Conservation (phyloP, 1,140 invertebrate genomes). For the Cyphomyrmex costatus region DNA sequence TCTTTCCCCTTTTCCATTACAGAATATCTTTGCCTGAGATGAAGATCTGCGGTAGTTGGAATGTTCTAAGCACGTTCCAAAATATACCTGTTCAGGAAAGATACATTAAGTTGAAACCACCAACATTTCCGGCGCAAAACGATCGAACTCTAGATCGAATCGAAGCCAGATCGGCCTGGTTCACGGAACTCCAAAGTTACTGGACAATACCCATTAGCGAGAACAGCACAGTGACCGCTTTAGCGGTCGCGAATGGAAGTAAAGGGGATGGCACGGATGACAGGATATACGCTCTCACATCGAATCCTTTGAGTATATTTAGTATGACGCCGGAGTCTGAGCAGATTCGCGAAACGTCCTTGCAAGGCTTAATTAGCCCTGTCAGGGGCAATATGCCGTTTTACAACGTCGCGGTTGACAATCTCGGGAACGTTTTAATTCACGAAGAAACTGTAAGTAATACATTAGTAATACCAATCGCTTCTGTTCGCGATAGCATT, state of each 20-base stretch:
- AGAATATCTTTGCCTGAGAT: constrained; percentile 87
- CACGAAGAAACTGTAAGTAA: constrained; percentile 84
- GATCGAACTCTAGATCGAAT: constrained; percentile 84
- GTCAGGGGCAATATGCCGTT: constrained; percentile 70
- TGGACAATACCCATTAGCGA: constrained; percentile 88
- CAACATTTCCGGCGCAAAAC: constrained; percentile 67
- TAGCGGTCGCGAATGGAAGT: constrained; percentile 85
- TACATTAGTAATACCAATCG: neutral
- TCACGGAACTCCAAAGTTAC: constrained; percentile 88
- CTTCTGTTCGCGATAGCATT: neutral
- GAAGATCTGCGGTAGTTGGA: constrained; percentile 85
- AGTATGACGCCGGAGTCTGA: constrained; percentile 82
- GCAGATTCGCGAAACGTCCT: constrained; percentile 79
- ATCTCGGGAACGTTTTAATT: constrained; percentile 78
- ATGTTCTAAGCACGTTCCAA: constrained; percentile 70
- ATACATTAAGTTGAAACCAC: constrained; percentile 80
- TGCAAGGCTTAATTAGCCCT: constrained; percentile 78
- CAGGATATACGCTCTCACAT: constrained; percentile 86
- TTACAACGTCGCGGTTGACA: constrained; percentile 79
- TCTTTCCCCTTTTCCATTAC: constrained; percentile 78
- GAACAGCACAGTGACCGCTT: constrained; percentile 85
- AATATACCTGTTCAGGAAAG: constrained; percentile 81
- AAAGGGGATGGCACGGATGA: constrained; percentile 81
- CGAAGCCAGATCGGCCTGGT: constrained; percentile 87
- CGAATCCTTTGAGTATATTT: constrained; percentile 87